Evolutionary conservation across 1,140 invertebrate species (phyloP), one percentile per base, ranked within the genome.

Genomic region (Meteorus sp.): DNA sequence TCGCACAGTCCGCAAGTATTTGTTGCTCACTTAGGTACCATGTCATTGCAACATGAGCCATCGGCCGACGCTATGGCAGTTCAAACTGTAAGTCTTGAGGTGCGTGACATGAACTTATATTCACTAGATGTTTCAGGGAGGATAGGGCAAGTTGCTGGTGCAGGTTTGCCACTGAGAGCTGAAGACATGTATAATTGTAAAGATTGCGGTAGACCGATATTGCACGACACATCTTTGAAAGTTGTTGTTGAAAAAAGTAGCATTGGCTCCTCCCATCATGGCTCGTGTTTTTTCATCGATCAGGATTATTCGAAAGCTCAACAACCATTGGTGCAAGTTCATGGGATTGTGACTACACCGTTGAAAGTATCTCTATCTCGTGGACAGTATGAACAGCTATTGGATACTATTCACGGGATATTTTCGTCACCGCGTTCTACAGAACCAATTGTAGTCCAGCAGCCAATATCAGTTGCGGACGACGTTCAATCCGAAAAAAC

Each of bases 21-120:
- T 47, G 91, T 97, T 11, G 92, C 92, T n/a, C 93, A 96, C 81
- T 83, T 98, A 44, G 95, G 95, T 25, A 89, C 92, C 70, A 97
- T 97, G 69, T 87, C 85, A 19, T 79, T 95, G 2, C 76, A 76
- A 53, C 77, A 80, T 8, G 76, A 78, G 20, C 77, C 78, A 0
- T 68, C 75, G 1, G 48, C 57, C 61, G 70, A 78, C 60, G 63
- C 61, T 1, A 60, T 68, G 43, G 61, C 67, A 35, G 77, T 77
- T 60, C 72, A 72, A 61, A 82, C 71, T 83, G 82, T 80, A 61
- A 80, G 67, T 75, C 89, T 68, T 0, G 86, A 92, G 75, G 84
- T 96, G 19, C 82, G 87, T 31, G 91, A 97, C 71, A 94, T 97
- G 83, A 95, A 93, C 76, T 76, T 97, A 1, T 94, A 89, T 73